Percentiles rank a stretch among this genome's conserved stretches.
phyloP scores from a whole-genome alignment of 1,140 invertebrate species.

The Aculops lycopersici region DNA sequence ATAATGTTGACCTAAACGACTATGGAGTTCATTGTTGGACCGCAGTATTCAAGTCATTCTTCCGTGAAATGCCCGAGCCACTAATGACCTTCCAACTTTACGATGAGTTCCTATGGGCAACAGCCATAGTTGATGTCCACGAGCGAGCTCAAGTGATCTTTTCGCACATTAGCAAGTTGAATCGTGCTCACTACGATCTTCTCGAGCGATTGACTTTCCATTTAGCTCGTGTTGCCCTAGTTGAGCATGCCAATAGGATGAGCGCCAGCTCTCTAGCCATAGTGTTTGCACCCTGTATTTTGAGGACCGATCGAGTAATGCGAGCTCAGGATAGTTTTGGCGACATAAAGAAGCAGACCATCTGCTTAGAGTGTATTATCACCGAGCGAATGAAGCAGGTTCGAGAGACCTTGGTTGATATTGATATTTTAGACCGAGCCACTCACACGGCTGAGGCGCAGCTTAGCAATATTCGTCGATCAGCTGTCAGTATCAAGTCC shows the following conservation, averaged over 20 bases:
- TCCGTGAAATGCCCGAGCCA: conserved; percentile 69
- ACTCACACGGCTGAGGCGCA: conserved; percentile 37
- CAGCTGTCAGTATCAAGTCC: conserved; percentile 21
- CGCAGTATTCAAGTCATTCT: conserved; percentile 61
- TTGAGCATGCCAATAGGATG: conserved; percentile 70
- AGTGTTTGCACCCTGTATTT: conserved; percentile 71
- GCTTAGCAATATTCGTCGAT: conserved; percentile 32
- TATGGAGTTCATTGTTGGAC: conserved; percentile 53
- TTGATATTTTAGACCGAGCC: conserved; percentile 49
- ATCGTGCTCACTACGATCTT: conserved; percentile 55
- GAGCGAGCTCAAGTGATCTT: conserved; percentile 10
- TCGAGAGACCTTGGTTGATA: conserved; percentile 43
- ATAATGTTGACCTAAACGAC: conserved; percentile 22
- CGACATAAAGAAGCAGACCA: conserved; percentile 19
- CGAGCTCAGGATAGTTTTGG: conserved; percentile 60
- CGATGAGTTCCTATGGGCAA: conserved; percentile 60
- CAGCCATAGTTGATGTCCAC: conserved; percentile 14
- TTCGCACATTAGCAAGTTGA: conserved; percentile 37
- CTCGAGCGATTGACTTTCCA: conserved; percentile 75
- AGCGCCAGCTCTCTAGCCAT: conserved; percentile 58
- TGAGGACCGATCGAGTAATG: conserved; percentile 45
- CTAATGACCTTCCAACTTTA: conserved; percentile 68
- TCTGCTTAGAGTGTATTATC: conserved; percentile 55
- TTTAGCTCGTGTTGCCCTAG: conserved; percentile 45
- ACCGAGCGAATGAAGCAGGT: conserved; percentile 39